Evolutionary conservation across 1,140 invertebrate genomes (phyloP), one percentile per base, ranked within the genome.

Genomic region (Psilanteris sp.): DNA sequence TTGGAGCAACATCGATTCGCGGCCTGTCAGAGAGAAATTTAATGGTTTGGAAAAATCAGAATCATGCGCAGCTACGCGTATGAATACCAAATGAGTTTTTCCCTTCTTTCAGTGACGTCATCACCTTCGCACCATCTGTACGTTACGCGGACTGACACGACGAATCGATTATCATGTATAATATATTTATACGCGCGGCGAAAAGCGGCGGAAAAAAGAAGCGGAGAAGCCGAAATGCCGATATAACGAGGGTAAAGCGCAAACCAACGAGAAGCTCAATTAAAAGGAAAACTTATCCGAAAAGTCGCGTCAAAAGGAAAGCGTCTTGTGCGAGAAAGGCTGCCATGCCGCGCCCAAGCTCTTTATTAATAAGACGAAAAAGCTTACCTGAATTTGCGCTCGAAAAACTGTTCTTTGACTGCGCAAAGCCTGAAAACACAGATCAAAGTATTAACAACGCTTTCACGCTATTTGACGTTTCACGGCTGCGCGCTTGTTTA

Each of bases 11-110:
- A 87, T 88, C 80, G 75, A 67, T 88, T 81, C 81, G 75, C 70
- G 79, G 64, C 68, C 52, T 73, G 70, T 77, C 73, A 77, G 73
- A 79, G 54, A 71, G 34, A 44, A 57, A 72, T 50, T 87, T 87
- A 88, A 88, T 88, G 86, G 86, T 72, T 80, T 46, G 85, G 85
- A 88, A 88, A 87, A 84, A 86, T 85, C 83, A 77, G 79, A 86
- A 80, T 83, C 85, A 86, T 86, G 80, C 77, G 74, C 72, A 73
- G 57, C 14, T 74, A 66, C 73, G 50, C 73, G 78, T 78, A 86
- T 85, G 87, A 88, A 88, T 88, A 84, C 75, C 54, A 85, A 87
- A 88, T 85, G 80, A 86, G 82, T 79, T 81, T 83, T 81, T 80
- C 78, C 70, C 66, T 79, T 48, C 75, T 68, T 73, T 64, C 54